Conservation (phyloP, 2,797 vertebrate species). For the Pangasius djambal region DNA sequence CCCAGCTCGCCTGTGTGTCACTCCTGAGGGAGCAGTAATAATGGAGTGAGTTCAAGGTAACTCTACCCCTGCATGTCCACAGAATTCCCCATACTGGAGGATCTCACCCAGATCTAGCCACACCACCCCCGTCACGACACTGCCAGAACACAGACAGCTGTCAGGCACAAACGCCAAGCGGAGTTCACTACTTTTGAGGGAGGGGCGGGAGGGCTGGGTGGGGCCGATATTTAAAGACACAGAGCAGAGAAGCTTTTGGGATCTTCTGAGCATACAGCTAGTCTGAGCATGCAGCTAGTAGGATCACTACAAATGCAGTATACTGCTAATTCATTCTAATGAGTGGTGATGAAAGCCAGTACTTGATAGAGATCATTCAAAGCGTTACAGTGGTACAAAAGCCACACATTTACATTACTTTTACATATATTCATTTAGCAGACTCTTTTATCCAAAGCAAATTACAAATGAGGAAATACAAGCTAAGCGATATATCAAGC, state of each 20-base stretch:
- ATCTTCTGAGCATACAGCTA: neutral
- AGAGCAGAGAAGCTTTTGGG: slow-evolving; percentile 26
- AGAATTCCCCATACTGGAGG: slow-evolving; percentile 34
- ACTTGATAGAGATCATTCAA: neutral
- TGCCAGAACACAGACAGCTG: slow-evolving; percentile 74
- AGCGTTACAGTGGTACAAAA: neutral
- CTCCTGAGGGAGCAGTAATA: slow-evolving; percentile 60
- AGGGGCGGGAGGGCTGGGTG: slow-evolving; percentile 46
- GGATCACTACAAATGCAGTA: no score
- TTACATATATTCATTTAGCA: no score
- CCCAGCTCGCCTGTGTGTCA: slow-evolving; percentile 65
- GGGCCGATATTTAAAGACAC: slow-evolving; percentile 71
- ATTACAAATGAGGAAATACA: no score
- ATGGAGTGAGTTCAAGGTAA: slow-evolving; percentile 56
- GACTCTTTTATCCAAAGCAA: no score
- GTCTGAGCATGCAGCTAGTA: neutral
- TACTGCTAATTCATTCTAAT: neutral
- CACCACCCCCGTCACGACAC: slow-evolving; percentile 66
- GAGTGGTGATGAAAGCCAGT: neutral
- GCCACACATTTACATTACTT: neutral
- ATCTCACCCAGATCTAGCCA: slow-evolving; percentile 58
- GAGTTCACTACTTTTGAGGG: slow-evolving; percentile 51
- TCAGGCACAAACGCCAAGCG: slow-evolving; percentile 71
- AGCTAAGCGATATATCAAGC: no score
- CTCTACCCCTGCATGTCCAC: slow-evolving; percentile 45